Percentiles rank a stretch among this genome's conserved stretches.
Evolutionary conservation across 2,888 invertebrate genomes (phyloP).

Genomic region (Sturmia bella): DNA sequence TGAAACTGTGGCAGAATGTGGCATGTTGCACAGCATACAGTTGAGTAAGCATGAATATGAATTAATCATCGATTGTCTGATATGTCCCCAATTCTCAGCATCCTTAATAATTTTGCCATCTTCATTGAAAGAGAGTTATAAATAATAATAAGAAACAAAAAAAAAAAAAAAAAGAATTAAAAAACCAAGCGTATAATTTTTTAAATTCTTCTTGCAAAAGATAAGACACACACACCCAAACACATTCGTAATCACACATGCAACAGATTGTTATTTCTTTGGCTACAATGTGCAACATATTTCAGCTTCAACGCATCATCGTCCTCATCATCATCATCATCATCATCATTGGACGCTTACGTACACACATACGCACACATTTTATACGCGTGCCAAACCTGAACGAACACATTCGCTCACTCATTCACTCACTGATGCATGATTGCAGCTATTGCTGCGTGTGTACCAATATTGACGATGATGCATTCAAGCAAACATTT

Average conservation of each 20-base stretch:
- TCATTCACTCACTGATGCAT: constrained; percentile 54
- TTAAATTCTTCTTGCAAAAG: constrained; percentile 53
- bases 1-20: constrained; percentile 38
- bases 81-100: constrained; percentile 71
- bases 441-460: constrained; percentile 18
- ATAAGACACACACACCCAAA: constrained; percentile 51
- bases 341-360: constrained; percentile 24
- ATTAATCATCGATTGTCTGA: constrained; percentile 77
- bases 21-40: constrained; percentile 49
- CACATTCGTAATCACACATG: constrained; percentile 22
- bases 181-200: constrained; percentile 59
- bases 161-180: constrained; percentile 19
- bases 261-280: constrained; percentile 17
- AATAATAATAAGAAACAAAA: background rate
- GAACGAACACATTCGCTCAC: no score
- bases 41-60: constrained; percentile 68
- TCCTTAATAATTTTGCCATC: constrained; percentile 62
- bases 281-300: constrained; percentile 53
- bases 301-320: constrained; percentile 59
- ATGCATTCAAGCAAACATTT: constrained; percentile 53
- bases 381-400: constrained; percentile 68
- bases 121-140: constrained; percentile 49
- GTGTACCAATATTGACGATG: constrained; percentile 26
- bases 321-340: constrained; percentile 23
- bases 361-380: constrained; percentile 27